These are phyloP conservation scores for Vulpes ferrilata DNA, from an alignment of 2,113 vertebrate genomes.

Conservation along the genomic window DNA sequence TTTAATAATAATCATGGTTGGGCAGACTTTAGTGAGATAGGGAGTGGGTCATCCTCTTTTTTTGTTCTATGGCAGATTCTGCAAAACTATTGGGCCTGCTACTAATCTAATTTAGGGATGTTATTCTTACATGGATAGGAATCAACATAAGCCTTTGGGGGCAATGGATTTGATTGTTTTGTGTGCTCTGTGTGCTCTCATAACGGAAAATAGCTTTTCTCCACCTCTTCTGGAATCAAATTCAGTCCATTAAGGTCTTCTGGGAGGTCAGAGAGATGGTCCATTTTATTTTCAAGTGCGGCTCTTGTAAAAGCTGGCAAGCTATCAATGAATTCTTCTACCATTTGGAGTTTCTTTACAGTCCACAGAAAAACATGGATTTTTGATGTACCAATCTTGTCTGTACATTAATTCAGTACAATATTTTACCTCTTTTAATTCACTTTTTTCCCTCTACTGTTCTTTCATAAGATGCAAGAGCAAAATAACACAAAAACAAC, in stretches of 20 bases:
- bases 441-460: neutral
- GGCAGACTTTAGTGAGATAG: neutral
- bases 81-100: neutral
- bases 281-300: neutral
- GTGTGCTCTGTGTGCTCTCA: neutral
- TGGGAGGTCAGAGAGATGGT: no score
- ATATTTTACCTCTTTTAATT: neutral
- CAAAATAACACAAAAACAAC: neutral
- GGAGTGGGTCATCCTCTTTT: neutral
- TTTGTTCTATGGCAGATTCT: neutral
- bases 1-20: neutral
- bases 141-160: neutral
- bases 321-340: neutral
- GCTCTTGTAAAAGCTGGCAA: neutral
- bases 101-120: neutral
- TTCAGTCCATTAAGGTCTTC: neutral
- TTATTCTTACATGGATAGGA: neutral
- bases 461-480: neutral
- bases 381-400: neutral
- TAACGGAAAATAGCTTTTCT: neutral
- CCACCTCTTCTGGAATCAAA: neutral
- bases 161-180: neutral
- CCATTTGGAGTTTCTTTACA: neutral
- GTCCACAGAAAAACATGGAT: neutral
- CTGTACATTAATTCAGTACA: neutral